Evolutionary conservation across 2,888 invertebrate genomes (phyloP), one percentile per base, ranked within the genome.

Genomic region (Leptopilina myrica): DNA sequence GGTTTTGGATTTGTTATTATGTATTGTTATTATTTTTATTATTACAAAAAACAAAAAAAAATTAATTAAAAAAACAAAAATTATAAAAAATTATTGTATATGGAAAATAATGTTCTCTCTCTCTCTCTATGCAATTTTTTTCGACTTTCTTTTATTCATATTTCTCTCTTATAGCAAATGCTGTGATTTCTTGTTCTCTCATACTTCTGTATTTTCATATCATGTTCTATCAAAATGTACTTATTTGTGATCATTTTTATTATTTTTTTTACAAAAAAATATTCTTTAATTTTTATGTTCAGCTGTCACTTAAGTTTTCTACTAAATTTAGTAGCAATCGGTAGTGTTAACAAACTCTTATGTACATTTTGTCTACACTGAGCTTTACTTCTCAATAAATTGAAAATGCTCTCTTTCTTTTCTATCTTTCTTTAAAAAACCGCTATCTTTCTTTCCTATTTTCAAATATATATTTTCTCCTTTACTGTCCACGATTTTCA

Each of bases 381-480:
- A 15, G 64, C 75, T 14, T 20, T 64, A 59, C 65, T 65, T 76
- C 26, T 75, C 66, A 78, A 64, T 64, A 78, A 77, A 69, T 67
- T 78, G 73, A 46, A 78, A 78, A 73, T 78, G 20, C 53, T 11
- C 26, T 43, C 53, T 11, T 77, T 77, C 56, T 56, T 56, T 78
- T 46, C 26, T n/a, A 49, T 49, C 49, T 49, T 49, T 49, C 49
- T 49, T 49, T 49, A 11, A 49, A 33, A 49, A 49, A 49, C 49
- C 12, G 49, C 49, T 49, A 11, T 49, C 49, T 49, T 12, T 49
- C 49, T 49, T 49, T 12, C 49, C 49, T 49, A 9, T 49, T 33
- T 64, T 49, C 49, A 26, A 15, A 14, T 65, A 40, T 33, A n/a
- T 84, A 84, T 84, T 49, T 49, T 49, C 49, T 9, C 49, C 49